phyloP scores from a whole-genome alignment of 2,888 invertebrate genomes.

The Calameuta idolon region DNA sequence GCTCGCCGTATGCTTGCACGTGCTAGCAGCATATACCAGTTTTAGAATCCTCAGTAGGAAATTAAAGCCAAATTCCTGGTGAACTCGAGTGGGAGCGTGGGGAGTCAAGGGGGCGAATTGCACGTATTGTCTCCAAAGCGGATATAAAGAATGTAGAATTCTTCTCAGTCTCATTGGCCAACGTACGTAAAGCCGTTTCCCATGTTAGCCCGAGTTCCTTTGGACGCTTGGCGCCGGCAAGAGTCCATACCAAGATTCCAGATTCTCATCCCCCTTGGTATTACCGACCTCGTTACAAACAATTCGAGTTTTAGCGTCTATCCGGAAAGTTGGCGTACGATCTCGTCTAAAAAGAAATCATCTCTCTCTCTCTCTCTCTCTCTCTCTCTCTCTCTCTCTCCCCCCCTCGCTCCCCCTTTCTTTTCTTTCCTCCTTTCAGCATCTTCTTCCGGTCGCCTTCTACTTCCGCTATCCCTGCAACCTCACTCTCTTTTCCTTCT shows the following conservation, averaged over 20 bases:
- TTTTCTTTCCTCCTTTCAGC: neutral
- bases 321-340: conserved; percentile 8
- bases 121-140: neutral
- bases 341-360: conserved; percentile 1
- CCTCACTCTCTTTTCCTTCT: neutral
- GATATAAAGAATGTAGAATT: neutral
- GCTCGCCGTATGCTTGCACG: neutral
- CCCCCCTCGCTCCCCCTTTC: too few relatives aligned
- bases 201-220: neutral
- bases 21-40: neutral
- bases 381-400: neutral
- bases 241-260: neutral
- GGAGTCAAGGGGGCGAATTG: too few relatives aligned
- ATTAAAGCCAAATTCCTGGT: neutral
- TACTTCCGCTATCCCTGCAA: neutral
- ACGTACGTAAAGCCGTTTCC: neutral
- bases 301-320: conserved; percentile 26
- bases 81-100: neutral
- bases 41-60: neutral
- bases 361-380: neutral
- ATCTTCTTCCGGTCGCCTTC: neutral
- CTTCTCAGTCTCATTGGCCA: neutral
- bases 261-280: neutral
- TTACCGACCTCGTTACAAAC: conserved; percentile 22
- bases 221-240: neutral